Percentiles rank a stretch among this genome's conserved stretches.
These are phyloP conservation scores for Tilapia sparmanii DNA, from an alignment of 2,113 vertebrate genomes.

Conservation along the genomic window DNA sequence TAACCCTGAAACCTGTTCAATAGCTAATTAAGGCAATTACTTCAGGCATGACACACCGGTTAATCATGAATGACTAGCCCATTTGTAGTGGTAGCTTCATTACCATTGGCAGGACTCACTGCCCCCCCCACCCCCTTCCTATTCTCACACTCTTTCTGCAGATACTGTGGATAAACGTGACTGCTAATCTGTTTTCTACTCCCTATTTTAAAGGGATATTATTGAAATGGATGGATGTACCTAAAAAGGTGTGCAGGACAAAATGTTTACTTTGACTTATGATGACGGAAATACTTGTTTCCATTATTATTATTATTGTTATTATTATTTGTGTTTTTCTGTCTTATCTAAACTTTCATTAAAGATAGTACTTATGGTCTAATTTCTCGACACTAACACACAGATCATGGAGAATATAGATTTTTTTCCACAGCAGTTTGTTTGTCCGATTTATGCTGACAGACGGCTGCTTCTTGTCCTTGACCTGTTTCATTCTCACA, in stretches of 20 bases:
- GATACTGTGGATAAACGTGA: conserved; percentile 20
- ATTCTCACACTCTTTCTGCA: neutral
- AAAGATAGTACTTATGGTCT: neutral
- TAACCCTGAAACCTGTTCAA: conserved; percentile 91
- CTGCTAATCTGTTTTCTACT: neutral
- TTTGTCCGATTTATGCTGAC: neutral
- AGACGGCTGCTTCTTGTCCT: neutral
- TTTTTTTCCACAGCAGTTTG: neutral
- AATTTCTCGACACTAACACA: neutral
- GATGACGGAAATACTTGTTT: neutral
- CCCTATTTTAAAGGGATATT: conserved; percentile 8
- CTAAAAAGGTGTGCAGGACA: neutral
- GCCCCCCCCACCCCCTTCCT: neutral
- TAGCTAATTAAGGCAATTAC: conserved; percentile 93
- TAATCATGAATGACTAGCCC: conserved; percentile 77
- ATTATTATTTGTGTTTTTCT: neutral
- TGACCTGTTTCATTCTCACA: neutral
- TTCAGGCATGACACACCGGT: conserved; percentile 76
- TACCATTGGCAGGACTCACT: conserved; percentile 57
- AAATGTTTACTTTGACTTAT: neutral
- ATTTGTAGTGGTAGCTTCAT: conserved; percentile 74
- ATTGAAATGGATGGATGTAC: neutral
- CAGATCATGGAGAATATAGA: neutral
- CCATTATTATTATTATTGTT: neutral
- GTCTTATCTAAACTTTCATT: neutral